Evolutionary conservation across 2,888 invertebrate genomes (phyloP), one percentile per base, ranked within the genome.

Genomic region (Abrostola tripartita): DNA sequence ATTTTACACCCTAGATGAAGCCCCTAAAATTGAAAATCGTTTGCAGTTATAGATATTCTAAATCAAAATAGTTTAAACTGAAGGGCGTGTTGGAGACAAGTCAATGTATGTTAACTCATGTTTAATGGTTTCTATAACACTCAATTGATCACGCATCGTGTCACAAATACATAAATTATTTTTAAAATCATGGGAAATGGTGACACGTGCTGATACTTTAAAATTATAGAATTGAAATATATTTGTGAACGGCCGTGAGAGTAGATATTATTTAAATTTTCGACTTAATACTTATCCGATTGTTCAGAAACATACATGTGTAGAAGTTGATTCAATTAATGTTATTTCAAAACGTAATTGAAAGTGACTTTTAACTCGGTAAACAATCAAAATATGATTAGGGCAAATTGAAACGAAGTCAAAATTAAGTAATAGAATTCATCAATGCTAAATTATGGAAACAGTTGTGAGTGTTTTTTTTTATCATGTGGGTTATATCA

Each of bases 101-200:
- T 85, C 83, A 85, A 85, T 81, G 82, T 67, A 67, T 86, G 84
- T 90, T 89, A 88, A 88, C 87, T 79, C 71, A 85, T 90, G 90
- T 92, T 91, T 88, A 93, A 92, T 93, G 92, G 92, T 91, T 92
- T 92, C 80, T 84, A 89, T 92, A 91, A 93, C 93, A 94, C 86
- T 87, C 92, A 91, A 93, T 94, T 93, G 91, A 91, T 88, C 86
- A 88, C 87, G 92, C 90, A 89, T 92, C 89, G 82, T 69, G 80
- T 86, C 87, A 88, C 88, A 86, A 80, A 82, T 81, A 82, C 80
- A 82, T 81, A 78, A 72, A 75, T 85, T 90, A 89, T 87, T 88
- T 87, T 87, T 84, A 68, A 74, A 82, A 84, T 85, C 88, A 88
- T 84, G 86, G 87, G 85, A 83, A 85, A 89, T 87, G 80, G 77